These are phyloP conservation scores for Oostethus manadensis DNA, from an alignment of 2,113 vertebrate species.

Conservation along the genomic window DNA sequence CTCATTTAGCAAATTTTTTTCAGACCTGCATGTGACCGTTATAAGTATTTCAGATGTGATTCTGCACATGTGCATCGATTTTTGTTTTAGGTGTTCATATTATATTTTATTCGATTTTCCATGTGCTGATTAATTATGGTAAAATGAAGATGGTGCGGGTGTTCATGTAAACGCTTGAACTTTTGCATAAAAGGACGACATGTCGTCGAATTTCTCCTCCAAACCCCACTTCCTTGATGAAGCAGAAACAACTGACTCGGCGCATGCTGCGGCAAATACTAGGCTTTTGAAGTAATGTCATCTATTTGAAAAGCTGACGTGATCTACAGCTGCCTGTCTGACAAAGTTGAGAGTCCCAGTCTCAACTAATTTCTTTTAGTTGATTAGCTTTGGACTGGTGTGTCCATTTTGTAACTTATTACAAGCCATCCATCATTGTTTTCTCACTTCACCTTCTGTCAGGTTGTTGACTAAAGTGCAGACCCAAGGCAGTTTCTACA, in stretches of 20 bases:
- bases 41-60: too few species aligned
- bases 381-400: not conserved
- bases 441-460: slow-evolving; percentile 1
- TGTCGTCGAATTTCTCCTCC: too few species aligned
- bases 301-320: not conserved
- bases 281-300: not conserved
- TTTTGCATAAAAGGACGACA: too few species aligned
- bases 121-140: too few species aligned
- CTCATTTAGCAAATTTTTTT: too few species aligned
- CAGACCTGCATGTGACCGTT: too few species aligned
- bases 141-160: too few species aligned
- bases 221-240: too few species aligned
- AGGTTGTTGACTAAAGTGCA: slow-evolving; percentile 1
- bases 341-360: not conserved
- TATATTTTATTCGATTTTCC: too few species aligned
- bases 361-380: not conserved
- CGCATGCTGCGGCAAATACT: not conserved
- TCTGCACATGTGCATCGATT: too few species aligned
- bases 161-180: too few species aligned
- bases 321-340: slow-evolving; percentile 1
- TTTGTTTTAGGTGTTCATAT: too few species aligned
- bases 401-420: not conserved
- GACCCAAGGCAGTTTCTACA: not conserved
- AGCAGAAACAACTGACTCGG: not conserved
- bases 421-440: slow-evolving; percentile 1